phyloP scores from a whole-genome alignment of 2,888 invertebrate genomes.

The Sphaeridia pumilis region DNA sequence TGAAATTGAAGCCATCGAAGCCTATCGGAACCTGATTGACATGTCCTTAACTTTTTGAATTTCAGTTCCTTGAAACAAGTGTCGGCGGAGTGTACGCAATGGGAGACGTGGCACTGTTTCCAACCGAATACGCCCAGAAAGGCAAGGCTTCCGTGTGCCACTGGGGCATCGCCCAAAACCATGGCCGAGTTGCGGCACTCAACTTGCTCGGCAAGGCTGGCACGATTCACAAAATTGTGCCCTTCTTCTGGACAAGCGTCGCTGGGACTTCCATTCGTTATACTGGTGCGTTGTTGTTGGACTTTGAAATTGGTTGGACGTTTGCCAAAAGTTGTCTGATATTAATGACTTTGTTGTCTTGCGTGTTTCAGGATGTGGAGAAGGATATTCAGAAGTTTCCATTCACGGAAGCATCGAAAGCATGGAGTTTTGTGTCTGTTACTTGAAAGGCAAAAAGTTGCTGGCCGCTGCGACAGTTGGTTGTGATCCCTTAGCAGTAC shows the following conservation, averaged over 20 bases:
- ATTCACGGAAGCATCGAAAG: conserved; percentile 66
- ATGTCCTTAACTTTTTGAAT: conserved; percentile 1
- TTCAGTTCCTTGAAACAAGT: conserved; percentile 63
- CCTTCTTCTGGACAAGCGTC: conserved; percentile 86
- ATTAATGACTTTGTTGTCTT: too few relatives aligned
- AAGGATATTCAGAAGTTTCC: conserved; percentile 53
- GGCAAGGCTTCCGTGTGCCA: conserved; percentile 62
- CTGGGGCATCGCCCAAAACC: conserved; percentile 80
- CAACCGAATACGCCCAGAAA: conserved; percentile 49
- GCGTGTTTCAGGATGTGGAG: conserved; percentile 75
- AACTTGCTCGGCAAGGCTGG: conserved; percentile 61
- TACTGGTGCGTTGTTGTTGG: conserved; percentile 54
- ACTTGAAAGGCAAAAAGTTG: conserved; percentile 39
- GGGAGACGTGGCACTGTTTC: conserved; percentile 85
- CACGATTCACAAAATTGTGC: conserved; percentile 56
- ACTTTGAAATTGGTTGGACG: too few relatives aligned
- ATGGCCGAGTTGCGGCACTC: conserved; percentile 73
- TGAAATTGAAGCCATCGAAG: too few relatives aligned
- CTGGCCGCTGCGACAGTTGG: conserved; percentile 44
- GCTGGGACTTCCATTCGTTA: conserved; percentile 76
- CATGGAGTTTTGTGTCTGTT: conserved; percentile 50
- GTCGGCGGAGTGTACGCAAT: conserved; percentile 70
- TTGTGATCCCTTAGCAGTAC: conserved; percentile 44
- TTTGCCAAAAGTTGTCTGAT: too few relatives aligned
- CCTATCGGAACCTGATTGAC: neutral